Conservation (phyloP, 2,113 vertebrate species). For the Ciconia maguari region DNA sequence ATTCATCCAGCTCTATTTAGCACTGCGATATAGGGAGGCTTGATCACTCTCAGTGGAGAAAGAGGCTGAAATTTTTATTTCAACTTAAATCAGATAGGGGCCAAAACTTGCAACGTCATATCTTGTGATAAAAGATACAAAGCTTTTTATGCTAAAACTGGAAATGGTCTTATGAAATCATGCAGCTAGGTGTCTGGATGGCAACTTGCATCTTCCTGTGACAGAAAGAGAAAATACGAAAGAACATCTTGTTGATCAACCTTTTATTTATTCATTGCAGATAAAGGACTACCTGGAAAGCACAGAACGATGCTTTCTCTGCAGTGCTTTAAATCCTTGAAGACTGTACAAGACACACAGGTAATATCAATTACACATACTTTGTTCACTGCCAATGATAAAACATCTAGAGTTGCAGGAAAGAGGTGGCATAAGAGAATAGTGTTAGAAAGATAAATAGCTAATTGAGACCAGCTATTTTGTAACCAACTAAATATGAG, state of each 20-base stretch:
- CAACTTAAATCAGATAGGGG: not conserved
- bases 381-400: not conserved
- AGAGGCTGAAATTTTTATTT: not conserved
- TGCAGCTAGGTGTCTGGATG: not conserved
- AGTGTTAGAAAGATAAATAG: not conserved
- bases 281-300: not conserved
- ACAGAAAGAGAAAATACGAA: not conserved
- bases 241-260: not conserved
- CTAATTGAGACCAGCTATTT: not conserved
- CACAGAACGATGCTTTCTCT: not conserved
- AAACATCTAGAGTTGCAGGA: not conserved
- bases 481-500: not conserved
- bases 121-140: not conserved
- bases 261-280: not conserved
- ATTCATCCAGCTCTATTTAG: not conserved
- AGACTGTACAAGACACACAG: not conserved
- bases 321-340: not conserved
- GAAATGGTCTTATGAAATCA: not conserved
- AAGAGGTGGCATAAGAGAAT: not conserved
- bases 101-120: not conserved
- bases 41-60: not conserved
- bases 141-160: not conserved
- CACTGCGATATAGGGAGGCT: not conserved
- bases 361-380: not conserved
- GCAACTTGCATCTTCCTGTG: not conserved